Evolutionary conservation across 2,113 vertebrate genomes (phyloP).

Genomic region (Hippopotamus amphibius): DNA sequence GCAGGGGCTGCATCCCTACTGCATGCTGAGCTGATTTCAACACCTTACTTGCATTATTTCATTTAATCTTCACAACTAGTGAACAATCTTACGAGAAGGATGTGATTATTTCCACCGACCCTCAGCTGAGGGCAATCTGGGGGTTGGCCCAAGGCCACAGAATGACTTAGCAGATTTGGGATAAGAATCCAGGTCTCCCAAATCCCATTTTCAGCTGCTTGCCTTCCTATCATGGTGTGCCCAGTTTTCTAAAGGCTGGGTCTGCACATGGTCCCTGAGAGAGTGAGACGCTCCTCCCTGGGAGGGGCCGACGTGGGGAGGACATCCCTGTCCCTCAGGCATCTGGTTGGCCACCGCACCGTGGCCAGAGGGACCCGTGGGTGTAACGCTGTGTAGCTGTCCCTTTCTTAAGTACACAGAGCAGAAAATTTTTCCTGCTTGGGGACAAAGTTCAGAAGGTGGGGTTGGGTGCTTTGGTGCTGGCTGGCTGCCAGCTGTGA

Average conservation of each 20-base stretch:
- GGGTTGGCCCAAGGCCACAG: neutral
- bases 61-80: neutral
- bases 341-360: neutral
- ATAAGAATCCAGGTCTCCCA: neutral
- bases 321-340: neutral
- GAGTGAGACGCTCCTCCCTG: neutral
- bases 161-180: neutral
- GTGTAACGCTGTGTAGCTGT: neutral
- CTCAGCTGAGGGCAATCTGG: neutral
- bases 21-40: neutral
- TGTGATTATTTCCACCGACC: neutral
- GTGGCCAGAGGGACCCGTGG: neutral
- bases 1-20: rapidly evolving
- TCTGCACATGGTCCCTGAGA: neutral
- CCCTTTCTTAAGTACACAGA: slow-evolving; percentile 44
- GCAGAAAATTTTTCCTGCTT: neutral
- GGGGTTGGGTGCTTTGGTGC: neutral
- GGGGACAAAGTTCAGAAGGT: slow-evolving; percentile 57
- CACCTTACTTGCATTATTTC: neutral
- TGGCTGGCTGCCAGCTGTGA: neutral
- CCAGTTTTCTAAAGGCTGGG: neutral
- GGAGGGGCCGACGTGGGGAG: neutral
- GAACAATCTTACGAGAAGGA: neutral
- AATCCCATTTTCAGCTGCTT: neutral
- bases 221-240: neutral